Conservation (phyloP, 2,797 vertebrate genomes). For the Sylvilagus floridanus region DNA sequence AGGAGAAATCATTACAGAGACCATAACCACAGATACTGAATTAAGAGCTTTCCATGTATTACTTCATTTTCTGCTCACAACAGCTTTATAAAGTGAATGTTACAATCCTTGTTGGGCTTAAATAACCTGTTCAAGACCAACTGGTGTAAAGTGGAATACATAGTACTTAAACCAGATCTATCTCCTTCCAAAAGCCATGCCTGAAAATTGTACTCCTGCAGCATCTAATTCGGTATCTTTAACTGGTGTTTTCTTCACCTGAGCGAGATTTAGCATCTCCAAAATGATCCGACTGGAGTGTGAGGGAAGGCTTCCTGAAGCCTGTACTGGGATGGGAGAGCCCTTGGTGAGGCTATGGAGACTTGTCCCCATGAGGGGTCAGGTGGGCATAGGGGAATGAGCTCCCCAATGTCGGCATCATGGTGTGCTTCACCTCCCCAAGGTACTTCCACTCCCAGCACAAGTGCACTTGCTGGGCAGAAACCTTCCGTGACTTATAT, state of each 20-base stretch:
- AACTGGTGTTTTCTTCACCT: not conserved
- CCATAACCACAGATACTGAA: not conserved
- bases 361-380: too few species aligned
- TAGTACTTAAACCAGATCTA: not conserved
- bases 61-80: conserved; percentile 25
- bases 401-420: not conserved
- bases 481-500: conserved; percentile 77
- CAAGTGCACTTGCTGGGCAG: not conserved
- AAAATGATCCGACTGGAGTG: not conserved
- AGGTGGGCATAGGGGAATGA: too few species aligned
- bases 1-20: conserved; percentile 58
- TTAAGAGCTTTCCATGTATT: conserved; percentile 41
- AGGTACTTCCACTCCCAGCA: not conserved
- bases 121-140: conserved; percentile 3
- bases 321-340: rapidly evolving
- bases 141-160: not conserved
- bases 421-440: not conserved
- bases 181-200: not conserved
- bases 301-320: not conserved
- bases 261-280: not conserved
- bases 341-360: rapidly evolving
- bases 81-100: conserved; percentile 32
- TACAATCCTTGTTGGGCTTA: conserved; percentile 9
- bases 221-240: not conserved
- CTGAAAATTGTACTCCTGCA: not conserved